phyloP scores from a whole-genome alignment of 2,113 vertebrate species.

The Pterophyllum scalare region DNA sequence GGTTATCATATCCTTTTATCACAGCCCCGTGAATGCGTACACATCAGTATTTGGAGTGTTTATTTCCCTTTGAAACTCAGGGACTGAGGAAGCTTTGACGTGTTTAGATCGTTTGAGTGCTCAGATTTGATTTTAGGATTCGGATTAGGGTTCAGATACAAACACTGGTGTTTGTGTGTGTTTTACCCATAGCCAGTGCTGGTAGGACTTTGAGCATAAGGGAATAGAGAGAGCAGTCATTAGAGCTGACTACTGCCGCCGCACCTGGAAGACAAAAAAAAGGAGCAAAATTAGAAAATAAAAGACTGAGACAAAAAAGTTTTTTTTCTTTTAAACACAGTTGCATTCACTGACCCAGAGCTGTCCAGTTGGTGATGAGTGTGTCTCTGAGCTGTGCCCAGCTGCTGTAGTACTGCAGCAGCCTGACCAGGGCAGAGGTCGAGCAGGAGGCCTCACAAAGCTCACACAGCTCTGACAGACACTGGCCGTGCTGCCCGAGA shows the following conservation, averaged over 20 bases:
- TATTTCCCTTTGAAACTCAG: not conserved
- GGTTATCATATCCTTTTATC: no score
- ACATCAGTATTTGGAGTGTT: not conserved
- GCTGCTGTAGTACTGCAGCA: conserved; percentile 79
- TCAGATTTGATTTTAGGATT: not conserved
- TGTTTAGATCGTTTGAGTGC: not conserved
- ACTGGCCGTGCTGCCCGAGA: conserved; percentile 74
- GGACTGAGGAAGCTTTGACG: not conserved
- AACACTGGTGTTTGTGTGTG: accelerated
- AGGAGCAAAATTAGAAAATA: not conserved
- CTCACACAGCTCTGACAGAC: conserved; percentile 76
- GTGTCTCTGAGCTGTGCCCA: conserved; percentile 82
- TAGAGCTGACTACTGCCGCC: conserved; percentile 74
- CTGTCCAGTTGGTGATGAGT: conserved; percentile 69
- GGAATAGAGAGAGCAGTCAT: conserved; percentile 75
- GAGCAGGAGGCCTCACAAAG: conserved; percentile 68
- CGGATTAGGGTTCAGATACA: not conserved
- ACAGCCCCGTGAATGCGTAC: no score
- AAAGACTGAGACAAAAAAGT: not conserved
- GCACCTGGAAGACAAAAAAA: conserved; percentile 68
- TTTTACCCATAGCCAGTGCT: conserved; percentile 81
- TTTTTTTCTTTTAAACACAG: not conserved
- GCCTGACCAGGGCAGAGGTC: conserved; percentile 62
- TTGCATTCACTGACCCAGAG: conserved; percentile 65
- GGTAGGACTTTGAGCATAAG: conserved; percentile 78